Evolutionary conservation across 2,888 invertebrate species (phyloP).

Genomic region (Platycnemis pennipes): DNA sequence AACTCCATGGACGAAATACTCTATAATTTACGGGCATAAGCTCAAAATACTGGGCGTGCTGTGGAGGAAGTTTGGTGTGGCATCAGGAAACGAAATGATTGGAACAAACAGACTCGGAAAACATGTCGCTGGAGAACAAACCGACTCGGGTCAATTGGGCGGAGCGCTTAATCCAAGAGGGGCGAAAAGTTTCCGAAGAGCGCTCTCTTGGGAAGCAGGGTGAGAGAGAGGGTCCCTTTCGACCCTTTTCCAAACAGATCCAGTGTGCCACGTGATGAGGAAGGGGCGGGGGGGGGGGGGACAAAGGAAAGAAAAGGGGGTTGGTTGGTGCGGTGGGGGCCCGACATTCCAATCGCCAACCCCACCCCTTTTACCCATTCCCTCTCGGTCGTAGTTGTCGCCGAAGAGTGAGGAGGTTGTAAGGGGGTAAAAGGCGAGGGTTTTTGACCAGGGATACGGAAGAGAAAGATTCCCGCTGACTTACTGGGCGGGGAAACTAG

Average conservation of each 20-base stretch:
- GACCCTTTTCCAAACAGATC: not conserved
- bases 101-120: not conserved
- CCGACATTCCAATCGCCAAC: not conserved
- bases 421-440: not conserved
- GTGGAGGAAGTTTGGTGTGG: not conserved
- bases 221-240: not conserved
- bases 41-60: no score
- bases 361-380: not conserved
- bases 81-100: not conserved
- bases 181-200: not conserved
- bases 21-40: no score
- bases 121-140: not conserved
- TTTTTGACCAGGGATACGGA: not conserved
- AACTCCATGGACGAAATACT: no score
- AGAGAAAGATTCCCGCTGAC: not conserved
- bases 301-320: no score
- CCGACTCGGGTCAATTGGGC: not conserved
- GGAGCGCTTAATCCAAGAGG: not conserved
- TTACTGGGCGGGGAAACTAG: not conserved
- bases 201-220: not conserved
- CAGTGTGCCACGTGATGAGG: not conserved
- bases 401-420: not conserved
- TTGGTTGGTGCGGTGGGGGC: no score
- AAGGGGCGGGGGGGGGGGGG: not conserved
- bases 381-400: not conserved